These are phyloP conservation scores for Anguilla obscura DNA, from an alignment of 2,797 vertebrate species.

Conservation along the genomic window DNA sequence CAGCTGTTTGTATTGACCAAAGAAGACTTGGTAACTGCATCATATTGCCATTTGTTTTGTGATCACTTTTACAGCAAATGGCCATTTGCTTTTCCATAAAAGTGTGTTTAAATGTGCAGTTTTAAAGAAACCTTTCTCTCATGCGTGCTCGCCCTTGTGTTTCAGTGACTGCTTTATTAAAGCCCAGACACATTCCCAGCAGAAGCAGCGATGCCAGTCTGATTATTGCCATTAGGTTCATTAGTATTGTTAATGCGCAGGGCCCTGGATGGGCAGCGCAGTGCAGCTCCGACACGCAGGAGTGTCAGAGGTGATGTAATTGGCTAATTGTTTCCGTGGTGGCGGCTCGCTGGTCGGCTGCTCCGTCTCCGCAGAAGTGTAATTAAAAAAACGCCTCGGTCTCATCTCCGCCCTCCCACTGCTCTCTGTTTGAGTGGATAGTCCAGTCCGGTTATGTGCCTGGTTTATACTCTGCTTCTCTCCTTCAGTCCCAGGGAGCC, in stretches of 20 bases:
- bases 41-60: not conserved
- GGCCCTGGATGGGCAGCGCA: not conserved
- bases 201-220: not conserved
- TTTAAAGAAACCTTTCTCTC: not conserved
- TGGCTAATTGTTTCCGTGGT: constrained; percentile 28
- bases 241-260: not conserved
- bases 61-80: not conserved
- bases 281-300: not conserved
- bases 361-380: not conserved
- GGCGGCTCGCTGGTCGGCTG: not conserved
- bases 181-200: not conserved
- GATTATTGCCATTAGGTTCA: not conserved
- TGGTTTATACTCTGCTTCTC: constrained; percentile 19
- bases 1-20: not conserved
- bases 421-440: not conserved
- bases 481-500: not conserved
- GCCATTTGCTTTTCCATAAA: not conserved
- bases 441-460: not conserved
- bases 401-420: not conserved
- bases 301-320: constrained; percentile 13
- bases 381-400: constrained; percentile 1
- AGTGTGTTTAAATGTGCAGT: not conserved
- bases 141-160: not conserved
- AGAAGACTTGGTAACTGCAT: not conserved
- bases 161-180: not conserved